phyloP scores from a whole-genome alignment of 1,140 invertebrate genomes.

The Orussus abietinus region DNA sequence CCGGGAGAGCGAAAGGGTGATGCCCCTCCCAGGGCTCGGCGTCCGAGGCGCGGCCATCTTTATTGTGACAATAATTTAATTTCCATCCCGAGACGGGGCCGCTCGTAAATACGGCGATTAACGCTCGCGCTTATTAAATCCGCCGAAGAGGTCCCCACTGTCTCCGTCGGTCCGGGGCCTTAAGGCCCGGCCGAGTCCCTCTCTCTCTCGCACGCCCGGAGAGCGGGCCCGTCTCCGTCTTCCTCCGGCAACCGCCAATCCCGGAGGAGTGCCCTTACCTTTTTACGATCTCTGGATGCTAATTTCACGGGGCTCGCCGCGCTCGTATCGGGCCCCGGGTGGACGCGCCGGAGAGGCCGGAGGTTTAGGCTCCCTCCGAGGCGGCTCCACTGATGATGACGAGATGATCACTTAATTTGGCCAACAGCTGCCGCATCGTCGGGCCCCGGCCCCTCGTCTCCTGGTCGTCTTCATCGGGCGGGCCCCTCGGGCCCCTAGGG shows the following conservation, averaged over 20 bases:
- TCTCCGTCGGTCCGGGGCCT: conserved; percentile 3
- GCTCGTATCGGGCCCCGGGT: conserved; percentile 34
- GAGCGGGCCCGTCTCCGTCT: conserved; percentile 12
- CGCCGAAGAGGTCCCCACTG: conserved; percentile 14
- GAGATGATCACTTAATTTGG: conserved; percentile 56
- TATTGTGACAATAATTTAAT: conserved; percentile 51
- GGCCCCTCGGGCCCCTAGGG: too few species aligned
- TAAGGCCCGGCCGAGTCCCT: background rate
- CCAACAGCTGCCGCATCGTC: conserved; percentile 51
- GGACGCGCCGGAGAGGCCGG: conserved; percentile 16
- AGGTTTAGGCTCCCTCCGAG: conserved; percentile 35
- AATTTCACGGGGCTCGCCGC: conserved; percentile 45
- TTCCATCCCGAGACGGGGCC: conserved; percentile 17
- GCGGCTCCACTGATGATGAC: conserved; percentile 51
- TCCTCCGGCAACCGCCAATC: conserved; percentile 22
- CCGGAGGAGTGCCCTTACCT: conserved; percentile 30
- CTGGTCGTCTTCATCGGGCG: too few species aligned
- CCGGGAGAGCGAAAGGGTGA: too few species aligned
- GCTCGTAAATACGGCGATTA: conserved; percentile 43
- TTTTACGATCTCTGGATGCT: conserved; percentile 50
- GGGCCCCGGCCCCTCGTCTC: too few species aligned
- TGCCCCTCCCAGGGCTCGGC: too few species aligned
- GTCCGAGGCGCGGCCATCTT: conserved; percentile 25
- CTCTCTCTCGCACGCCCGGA: background rate
- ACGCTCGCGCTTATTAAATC: conserved; percentile 43